Evolutionary conservation across 1,140 invertebrate species (phyloP), one percentile per base, ranked within the genome.

Genomic region (Aethina tumida): DNA sequence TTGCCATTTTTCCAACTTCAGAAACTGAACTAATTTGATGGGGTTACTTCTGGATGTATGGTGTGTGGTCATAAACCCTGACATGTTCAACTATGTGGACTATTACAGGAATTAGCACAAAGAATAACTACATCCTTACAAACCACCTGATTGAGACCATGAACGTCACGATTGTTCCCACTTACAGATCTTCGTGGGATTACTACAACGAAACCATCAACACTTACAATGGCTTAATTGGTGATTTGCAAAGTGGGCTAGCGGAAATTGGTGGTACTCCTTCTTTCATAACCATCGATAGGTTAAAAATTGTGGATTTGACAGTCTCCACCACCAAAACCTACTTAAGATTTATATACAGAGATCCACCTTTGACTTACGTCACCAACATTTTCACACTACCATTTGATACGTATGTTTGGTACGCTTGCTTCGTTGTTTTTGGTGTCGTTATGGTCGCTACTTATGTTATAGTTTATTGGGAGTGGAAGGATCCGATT

Each of bases 301-400:
- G 75, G 5, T 51, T 73, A 22, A 63, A 66, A 0, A 53, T 71
- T 7, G 60, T 77, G 0, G 66, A 74, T 36, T 76, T 72, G 44
- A 62, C 76, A 16, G 62, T 69, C 2, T 61, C 71, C 21, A 68
- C 71, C 19, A 69, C 69, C 6, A 66, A 64, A 5, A 73, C 71
- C 0, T 40, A 70, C 10, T 66, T 68, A 0, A 65, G 64, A 31
- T 78, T 78, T 51, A 64, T 78, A 8, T 78, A 77, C 47, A 66
- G 68, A 17, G 68, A 70, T 46, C 75, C 76, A 4, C 70, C 75
- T 22, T 51, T 79, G 8, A 74, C 76, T 0, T 75, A 70, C 39
- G 67, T 75, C 9, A 70, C 65, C 32, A 78, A 79, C 49, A 60
- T 79, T 19, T 79, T 77, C 43, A 46, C 66, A 8, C 43, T 77